Base-by-base conservation (phyloP, 2,888 invertebrate genomes). In the Ametastegia equiseti region DNA sequence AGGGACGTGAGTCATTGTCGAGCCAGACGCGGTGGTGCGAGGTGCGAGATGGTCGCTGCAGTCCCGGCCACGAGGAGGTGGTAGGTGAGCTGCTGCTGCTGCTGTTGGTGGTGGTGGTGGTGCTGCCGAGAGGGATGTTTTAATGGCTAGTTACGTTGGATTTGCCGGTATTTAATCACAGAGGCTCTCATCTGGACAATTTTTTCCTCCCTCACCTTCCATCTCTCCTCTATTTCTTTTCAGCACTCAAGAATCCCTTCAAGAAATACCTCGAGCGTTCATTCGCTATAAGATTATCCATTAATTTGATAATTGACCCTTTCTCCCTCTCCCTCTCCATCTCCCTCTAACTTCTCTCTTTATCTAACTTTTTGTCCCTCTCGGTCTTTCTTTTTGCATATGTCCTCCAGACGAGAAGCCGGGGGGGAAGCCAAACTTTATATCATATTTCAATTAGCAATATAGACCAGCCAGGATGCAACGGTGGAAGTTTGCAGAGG, bases 161-260 rank as follows among this genome's bases (percentile, higher is more conserved):
- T 88, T 88, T 87, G 86, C 85, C 87, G 85, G 86, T 86, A 85
- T 88, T 87, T 88, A 88, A 88, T 88, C 88, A 88, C 87, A 87
- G 86, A 82, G 86, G 83, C 85, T 86, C 87, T 86, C 87, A 87
- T 86, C 83, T 80, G 57, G n/a, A 23, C 11, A n/a, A 54, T 78
- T 54, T 45, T 80, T 47, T n/a, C 45, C 27, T 33, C 42, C 67
- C 65, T 80, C 50, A 39, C 80, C n/a, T 9, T 65, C 3, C 27
- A n/a, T 19, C 47, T 33, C 63, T 79, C 50, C 63, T 42, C 80
- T 36, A 0, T 65, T n/a, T 27, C 45, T 67, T 67, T 78, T 75
- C 50, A 69, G 73, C n/a, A 23, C 30, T 60, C 7, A 71, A 71
- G 36, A 36, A 60, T 45, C 67, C 45, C 50, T 50, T 78, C 65